A percentile compares a stretch with the other conserved stretches of the same genome.
phyloP scores from a whole-genome alignment of 1,140 invertebrate genomes.

The Leptestheria dahalacensis region DNA sequence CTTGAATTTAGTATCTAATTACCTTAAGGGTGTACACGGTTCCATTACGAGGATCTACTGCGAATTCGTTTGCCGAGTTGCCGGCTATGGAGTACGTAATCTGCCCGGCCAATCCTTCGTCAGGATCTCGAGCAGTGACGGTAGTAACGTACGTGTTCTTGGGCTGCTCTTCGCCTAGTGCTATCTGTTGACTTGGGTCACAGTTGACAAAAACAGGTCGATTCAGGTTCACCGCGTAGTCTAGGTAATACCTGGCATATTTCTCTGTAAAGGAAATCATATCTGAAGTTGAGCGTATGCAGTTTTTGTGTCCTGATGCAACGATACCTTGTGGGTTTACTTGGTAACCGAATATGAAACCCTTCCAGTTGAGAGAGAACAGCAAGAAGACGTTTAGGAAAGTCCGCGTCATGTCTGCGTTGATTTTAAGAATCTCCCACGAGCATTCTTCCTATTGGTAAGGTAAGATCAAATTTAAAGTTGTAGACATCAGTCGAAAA shows the following conservation, averaged over 20 bases:
- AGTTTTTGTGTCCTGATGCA: too few species aligned
- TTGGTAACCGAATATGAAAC: too few species aligned
- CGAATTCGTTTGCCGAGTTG: background rate
- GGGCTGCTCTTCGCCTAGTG: constrained; percentile 3
- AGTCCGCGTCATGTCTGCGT: too few species aligned
- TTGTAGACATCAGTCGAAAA: too few species aligned
- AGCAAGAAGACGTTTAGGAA: too few species aligned
- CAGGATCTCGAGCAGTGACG: constrained; percentile 7
- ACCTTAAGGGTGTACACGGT: constrained; percentile 5
- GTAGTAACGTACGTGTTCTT: constrained; percentile 2
- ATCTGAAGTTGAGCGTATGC: too few species aligned
- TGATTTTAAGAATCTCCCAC: too few species aligned
- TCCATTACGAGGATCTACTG: constrained; percentile 10
- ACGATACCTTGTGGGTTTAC: too few species aligned
- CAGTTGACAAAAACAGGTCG: constrained; percentile 12
- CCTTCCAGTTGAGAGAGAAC: too few species aligned
- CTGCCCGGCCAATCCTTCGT: constrained; percentile 8
- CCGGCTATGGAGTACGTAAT: constrained; percentile 6
- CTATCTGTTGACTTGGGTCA: background rate
- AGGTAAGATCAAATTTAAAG: too few species aligned
- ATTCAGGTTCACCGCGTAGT: background rate
- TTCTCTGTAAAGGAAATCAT: background rate
- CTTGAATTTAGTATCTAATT: background rate
- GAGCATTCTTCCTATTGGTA: too few species aligned
- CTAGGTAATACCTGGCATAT: background rate